Conservation (phyloP, 30 jellyfish, hydroid and myxozoan genomes). For the Aurelia aurita complex sp. Pacific region DNA sequence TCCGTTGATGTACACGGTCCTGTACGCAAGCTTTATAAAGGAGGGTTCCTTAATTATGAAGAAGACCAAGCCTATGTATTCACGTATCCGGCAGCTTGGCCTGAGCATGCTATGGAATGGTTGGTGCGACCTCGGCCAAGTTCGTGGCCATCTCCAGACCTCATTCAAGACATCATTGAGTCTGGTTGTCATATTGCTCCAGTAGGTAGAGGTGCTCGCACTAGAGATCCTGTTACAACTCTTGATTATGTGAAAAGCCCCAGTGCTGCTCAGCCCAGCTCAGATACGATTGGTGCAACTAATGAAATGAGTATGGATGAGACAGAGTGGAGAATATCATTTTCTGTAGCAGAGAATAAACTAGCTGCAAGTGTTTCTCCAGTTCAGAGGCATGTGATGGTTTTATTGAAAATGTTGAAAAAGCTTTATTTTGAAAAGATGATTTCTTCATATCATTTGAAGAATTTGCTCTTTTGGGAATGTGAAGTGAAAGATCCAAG, state of each 20-base stretch:
- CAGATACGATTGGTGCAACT: not conserved
- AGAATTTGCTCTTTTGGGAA: constrained; percentile 41
- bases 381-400: constrained; percentile 52
- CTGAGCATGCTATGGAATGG: constrained; percentile 60
- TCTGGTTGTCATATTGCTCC: constrained; percentile 56
- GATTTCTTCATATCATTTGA: constrained; percentile 41
- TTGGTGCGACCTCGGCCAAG: constrained; percentile 12
- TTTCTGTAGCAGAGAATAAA: constrained; percentile 48
- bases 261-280: not conserved
- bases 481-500: not conserved
- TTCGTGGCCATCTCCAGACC: constrained; percentile 44
- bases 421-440: constrained; percentile 23
- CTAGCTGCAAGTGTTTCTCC: constrained; percentile 36
- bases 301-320: constrained; percentile 6
- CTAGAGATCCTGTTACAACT: constrained; percentile 5
- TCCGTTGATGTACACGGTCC: constrained; percentile 42
- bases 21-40: constrained; percentile 15
- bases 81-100: constrained; percentile 55
- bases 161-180: constrained; percentile 37
- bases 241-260: constrained; percentile 42
- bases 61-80: constrained; percentile 29
- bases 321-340: constrained; percentile 50
- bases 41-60: constrained; percentile 13
- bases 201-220: constrained; percentile 47
- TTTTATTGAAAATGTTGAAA: constrained; percentile 35